These are phyloP conservation scores for Rhopalosiphum padi DNA, from an alignment of 1,140 invertebrate genomes.

Conservation along the genomic window DNA sequence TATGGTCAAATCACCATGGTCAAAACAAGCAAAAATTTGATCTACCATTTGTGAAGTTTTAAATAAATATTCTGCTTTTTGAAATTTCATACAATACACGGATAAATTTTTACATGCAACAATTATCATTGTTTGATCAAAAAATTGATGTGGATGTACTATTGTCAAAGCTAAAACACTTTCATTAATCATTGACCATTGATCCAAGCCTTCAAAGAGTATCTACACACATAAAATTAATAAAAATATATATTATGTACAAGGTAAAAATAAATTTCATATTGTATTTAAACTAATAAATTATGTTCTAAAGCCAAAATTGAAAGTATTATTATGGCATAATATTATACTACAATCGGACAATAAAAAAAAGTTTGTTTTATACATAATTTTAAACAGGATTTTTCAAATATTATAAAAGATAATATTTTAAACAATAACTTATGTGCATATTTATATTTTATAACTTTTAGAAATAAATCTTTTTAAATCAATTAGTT, in stretches of 20 bases:
- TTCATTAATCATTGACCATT: slow-evolving; percentile 47
- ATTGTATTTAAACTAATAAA: background rate
- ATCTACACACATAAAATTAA: slow-evolving; percentile 15
- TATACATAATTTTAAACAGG: too few relatives aligned
- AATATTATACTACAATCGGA: too few relatives aligned
- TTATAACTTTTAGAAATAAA: too few relatives aligned
- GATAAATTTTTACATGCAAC: slow-evolving; percentile 43
- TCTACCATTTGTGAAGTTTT: background rate
- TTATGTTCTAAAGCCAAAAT: background rate
- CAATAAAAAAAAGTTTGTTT: too few relatives aligned
- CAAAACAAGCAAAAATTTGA: slow-evolving; percentile 15
- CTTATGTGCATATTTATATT: too few relatives aligned
- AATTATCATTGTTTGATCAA: slow-evolving; percentile 40
- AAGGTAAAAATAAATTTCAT: background rate
- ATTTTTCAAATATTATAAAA: too few relatives aligned
- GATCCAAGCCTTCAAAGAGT: slow-evolving; percentile 37
- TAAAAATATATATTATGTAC: background rate
- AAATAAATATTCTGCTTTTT: slow-evolving; percentile 15
- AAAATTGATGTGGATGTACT: background rate
- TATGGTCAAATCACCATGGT: background rate
- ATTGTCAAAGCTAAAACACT: slow-evolving; percentile 23
- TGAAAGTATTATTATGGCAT: background rate
- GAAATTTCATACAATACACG: background rate
- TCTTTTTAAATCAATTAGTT: too few relatives aligned
- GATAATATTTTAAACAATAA: too few relatives aligned